Evolutionary conservation across 2,113 vertebrate genomes (phyloP).

Genomic region (Cynopterus brachyotis): DNA sequence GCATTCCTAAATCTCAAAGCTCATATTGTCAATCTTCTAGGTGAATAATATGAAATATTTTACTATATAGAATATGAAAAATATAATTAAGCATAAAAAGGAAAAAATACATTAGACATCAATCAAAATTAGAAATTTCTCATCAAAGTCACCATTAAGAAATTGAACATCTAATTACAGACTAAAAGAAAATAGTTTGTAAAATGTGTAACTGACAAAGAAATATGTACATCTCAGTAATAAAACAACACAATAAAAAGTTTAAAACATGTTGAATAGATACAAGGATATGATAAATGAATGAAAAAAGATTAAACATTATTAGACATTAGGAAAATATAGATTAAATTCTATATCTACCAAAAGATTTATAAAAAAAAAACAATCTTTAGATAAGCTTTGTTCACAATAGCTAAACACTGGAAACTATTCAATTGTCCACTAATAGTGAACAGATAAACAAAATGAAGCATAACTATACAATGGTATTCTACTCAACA

Average conservation of each 20-base stretch:
- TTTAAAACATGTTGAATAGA: background rate
- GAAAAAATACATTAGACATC: background rate
- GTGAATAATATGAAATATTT: background rate
- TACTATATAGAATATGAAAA: background rate
- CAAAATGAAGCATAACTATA: background rate
- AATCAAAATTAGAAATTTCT: background rate
- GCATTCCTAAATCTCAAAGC: background rate
- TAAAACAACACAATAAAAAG: background rate
- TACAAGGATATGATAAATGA: background rate
- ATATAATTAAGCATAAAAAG: background rate
- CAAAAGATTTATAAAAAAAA: background rate
- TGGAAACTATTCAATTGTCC: background rate
- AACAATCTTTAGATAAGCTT: background rate
- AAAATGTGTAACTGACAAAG: background rate
- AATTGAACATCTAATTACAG: background rate
- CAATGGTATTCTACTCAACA: background rate
- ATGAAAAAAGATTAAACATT: background rate
- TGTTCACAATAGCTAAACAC: background rate
- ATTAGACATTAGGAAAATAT: background rate
- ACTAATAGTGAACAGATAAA: background rate
- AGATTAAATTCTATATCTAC: background rate
- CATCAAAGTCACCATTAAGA: background rate
- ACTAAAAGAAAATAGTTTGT: background rate
- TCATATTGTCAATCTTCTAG: background rate
- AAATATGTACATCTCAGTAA: background rate